Evolutionary conservation across 92 coral and sea anemone species (phyloP), one percentile per base, ranked within the genome.

Genomic region (Zoanthus sociatus): DNA sequence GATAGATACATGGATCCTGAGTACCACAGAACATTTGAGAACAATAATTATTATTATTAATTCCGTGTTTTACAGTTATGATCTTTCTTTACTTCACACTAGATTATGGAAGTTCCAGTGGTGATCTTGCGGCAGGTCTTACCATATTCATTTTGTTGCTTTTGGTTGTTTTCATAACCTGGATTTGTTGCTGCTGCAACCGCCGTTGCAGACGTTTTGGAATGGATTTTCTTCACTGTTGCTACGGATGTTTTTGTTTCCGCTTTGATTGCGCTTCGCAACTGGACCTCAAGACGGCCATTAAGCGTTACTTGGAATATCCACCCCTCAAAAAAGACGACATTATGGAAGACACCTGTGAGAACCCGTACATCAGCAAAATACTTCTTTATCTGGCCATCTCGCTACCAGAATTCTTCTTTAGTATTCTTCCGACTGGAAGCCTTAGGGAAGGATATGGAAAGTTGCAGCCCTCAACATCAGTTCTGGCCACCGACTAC

Each of bases 361-460:
- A 84, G 15, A 84, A 84, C 54, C 55, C 58, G 37, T 84, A 53
- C 81, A 73, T 84, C 58, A 73, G 71, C 54, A 73, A 33, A 21
- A 73, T 84, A 50, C 48, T 84, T 2, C 15, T 71, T 12, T 7
- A 84, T 44, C 79, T 84, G 48, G 88, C 78, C 2, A 53, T 31
- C 30, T 48, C 16, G 71, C 51, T 84, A 47, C 88, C 88, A 12
- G 88, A 84, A 53, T 84, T 84, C 33, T 84, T 84, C 88, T 55
- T 84, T 42, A 84, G 71, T 18, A 73, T 71, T 48, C 79, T 84
- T 1, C 88, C 88, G 14, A 31, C 88, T 1, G 88, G 88, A 73
- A 84, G 88, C 26, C 88, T 84, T 14, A 73, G 88, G 55, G 88
- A 84, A 73, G 88, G 79, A n/a, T 71, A 51, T 11, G 88, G 88